Base-by-base conservation (phyloP, 1,140 invertebrate genomes). In the Conus ventricosus region DNA sequence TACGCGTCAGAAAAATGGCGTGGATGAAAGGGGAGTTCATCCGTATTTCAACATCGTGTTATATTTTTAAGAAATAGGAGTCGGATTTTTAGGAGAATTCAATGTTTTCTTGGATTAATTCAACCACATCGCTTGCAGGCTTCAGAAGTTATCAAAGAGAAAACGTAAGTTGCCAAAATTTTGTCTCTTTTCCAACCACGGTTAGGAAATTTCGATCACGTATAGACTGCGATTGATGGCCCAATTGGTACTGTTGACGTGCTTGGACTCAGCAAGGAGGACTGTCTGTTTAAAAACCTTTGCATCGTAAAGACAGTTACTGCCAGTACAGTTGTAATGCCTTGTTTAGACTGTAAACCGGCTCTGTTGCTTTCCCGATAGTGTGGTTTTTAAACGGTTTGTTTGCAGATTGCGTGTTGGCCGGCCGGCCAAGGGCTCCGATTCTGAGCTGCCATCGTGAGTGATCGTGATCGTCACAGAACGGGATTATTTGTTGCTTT, bases 1-100 rank as follows among this genome's bases (percentile, higher is more conserved):
- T 75, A 87, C 85, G 85, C 85, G 85, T 87, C 85, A 87, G 84
- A 57, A 87, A 87, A 87, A 87, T 87, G 85, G 85, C 85, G 85
- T 87, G 85, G 85, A 87, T 78, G 85, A 78, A 87, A 87, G 85
- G 85, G 85, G 85, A 87, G 85, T 80, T 87, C 75, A 87, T 87
- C 85, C 85, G 85, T 78, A 67, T 57, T 87, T 51, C 71, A 76
- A 78, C 82, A 67, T 84, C 82, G 82, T 84, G 82, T 84, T 17
- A 84, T 63, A 25, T 63, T 54, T 81, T 54, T 13, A 84, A 84
- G 54, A 39, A 27, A 25, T 84, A 84, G 57, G 13, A 63, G 5
- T n/a, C 57, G 10, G 57, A 60, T 84, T 84, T 63, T 60, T 39
- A n/a, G 7, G 0, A 67, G 15, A 63, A 15, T 84, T 84, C 10